Base-by-base conservation (phyloP, 2,113 vertebrate species). In the Alces alces region DNA sequence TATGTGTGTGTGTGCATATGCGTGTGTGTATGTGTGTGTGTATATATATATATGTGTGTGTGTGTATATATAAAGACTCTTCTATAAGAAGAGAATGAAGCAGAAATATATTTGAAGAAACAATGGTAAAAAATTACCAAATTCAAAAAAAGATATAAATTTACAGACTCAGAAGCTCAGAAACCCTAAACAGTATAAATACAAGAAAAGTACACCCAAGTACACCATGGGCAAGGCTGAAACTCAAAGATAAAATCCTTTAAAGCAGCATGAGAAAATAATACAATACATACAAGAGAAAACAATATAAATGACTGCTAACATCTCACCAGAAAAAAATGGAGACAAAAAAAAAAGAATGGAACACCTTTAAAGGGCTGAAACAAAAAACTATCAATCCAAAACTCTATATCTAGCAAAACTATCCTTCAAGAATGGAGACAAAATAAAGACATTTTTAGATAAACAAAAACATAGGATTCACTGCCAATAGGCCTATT, bases 41-140 rank as follows among this genome's bases (percentile, higher is more conserved):
- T 21, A 21, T 57, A 25, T 57, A 3, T 25, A 3, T 57, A 0
- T 57, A 2, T 23, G 9, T 5, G 17, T 84, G 23, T 76, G 13
- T 43, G 1, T 89, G 9, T 66, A 36, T 66, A 36, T 19, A 36
- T 36, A 66, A 66, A 17, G n/a, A 66, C 17, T 66, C 61, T 64
- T 64, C 61, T 36, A 79, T 57, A 88, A 79, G 19, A 79, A 57
- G 36, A 80, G 23, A 87, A 58, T 61, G 43, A 47, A 39, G 39
- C 58, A 92, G 47, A 92, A 57, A 91, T 79, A 90, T 30, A 86
- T 30, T 55, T 55, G 23, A 95, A 86, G 82, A 95, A 91, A 47
- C 21, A 82, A 92, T n/a, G 60, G 60, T 43, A 80, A 73, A 70
- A 80, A 39, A 17, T 87, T 82, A 52, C 50, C 73, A 87, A 92